Percentiles rank a stretch among this genome's conserved stretches.
Conservation (phyloP, 2,888 invertebrate species). For the Rosalia funebris region DNA sequence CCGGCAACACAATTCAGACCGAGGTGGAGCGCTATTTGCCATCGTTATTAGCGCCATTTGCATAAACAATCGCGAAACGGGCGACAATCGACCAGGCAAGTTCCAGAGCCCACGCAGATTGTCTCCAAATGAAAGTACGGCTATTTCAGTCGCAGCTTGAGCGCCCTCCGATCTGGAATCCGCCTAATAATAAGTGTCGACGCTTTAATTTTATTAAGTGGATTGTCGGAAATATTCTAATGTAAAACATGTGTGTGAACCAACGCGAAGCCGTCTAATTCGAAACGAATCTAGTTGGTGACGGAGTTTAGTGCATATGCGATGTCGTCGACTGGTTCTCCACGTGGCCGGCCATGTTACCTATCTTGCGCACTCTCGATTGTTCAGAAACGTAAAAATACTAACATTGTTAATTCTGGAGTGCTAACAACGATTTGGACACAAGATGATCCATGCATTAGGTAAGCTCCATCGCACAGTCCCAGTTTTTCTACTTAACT, state of each 20-base stretch:
- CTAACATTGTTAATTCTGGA: too few species aligned
- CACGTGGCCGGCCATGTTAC: constrained; percentile 25
- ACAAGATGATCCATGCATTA: too few species aligned
- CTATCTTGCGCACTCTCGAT: background rate
- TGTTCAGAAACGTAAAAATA: too few species aligned
- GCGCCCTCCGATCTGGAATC: constrained; percentile 15
- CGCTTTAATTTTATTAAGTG: constrained; percentile 39
- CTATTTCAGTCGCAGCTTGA: constrained; percentile 4
- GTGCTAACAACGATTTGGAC: too few species aligned
- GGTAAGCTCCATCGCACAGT: too few species aligned
- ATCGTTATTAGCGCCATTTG: background rate
- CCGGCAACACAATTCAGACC: too few species aligned
- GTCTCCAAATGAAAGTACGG: constrained; percentile 8
- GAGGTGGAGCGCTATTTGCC: background rate
- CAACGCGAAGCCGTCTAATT: constrained; percentile 30
- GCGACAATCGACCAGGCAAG: background rate
- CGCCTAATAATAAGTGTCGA: constrained; percentile 35
- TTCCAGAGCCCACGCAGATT: constrained; percentile 6
- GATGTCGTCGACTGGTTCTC: constrained; percentile 18
- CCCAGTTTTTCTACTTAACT: too few species aligned
- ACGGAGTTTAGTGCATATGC: constrained; percentile 28
- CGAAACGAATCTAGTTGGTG: constrained; percentile 15
- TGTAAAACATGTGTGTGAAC: constrained; percentile 39
- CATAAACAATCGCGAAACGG: constrained; percentile 7
- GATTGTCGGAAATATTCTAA: constrained; percentile 33